Conservation (phyloP, 2,797 vertebrate genomes). For the Bovichtus diacanthus region DNA sequence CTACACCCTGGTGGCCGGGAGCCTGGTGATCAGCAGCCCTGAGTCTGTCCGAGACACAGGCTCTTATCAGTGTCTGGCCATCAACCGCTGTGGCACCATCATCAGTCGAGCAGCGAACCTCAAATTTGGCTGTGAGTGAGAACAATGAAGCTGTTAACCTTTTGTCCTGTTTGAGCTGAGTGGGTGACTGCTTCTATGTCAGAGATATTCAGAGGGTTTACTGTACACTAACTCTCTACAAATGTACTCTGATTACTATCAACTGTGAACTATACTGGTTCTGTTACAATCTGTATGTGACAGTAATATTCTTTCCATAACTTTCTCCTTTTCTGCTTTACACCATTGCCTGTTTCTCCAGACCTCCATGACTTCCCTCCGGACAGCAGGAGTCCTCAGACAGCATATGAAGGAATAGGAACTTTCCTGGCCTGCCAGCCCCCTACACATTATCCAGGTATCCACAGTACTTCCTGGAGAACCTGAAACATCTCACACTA, state of each 20-base stretch:
- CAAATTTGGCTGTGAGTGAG: slow-evolving; percentile 95
- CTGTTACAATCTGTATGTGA: neutral
- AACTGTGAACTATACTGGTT: neutral
- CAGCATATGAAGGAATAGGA: slow-evolving; percentile 90
- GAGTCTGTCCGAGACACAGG: slow-evolving; percentile 88
- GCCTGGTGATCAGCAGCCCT: slow-evolving; percentile 92
- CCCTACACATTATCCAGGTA: slow-evolving; percentile 96
- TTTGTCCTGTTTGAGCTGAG: neutral
- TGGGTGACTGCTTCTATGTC: neutral
- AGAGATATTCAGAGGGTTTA: no score
- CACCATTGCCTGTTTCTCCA: slow-evolving; percentile 59
- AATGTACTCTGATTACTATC: neutral
- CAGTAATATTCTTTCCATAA: neutral
- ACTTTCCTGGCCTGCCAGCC: slow-evolving; percentile 92
- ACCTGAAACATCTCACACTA: neutral
- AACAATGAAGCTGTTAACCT: neutral
- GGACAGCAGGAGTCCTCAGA: slow-evolving; percentile 91
- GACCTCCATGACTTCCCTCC: slow-evolving; percentile 95
- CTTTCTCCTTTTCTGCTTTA: neutral
- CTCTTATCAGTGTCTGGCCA: slow-evolving; percentile 95
- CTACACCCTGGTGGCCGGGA: slow-evolving; percentile 92
- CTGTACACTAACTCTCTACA: neutral
- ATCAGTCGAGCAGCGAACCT: slow-evolving; percentile 93
- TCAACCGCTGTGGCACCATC: slow-evolving; percentile 92
- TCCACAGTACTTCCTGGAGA: neutral